These are phyloP conservation scores for Pediacus dermestoides DNA, from an alignment of 2,888 invertebrate species.

Conservation along the genomic window DNA sequence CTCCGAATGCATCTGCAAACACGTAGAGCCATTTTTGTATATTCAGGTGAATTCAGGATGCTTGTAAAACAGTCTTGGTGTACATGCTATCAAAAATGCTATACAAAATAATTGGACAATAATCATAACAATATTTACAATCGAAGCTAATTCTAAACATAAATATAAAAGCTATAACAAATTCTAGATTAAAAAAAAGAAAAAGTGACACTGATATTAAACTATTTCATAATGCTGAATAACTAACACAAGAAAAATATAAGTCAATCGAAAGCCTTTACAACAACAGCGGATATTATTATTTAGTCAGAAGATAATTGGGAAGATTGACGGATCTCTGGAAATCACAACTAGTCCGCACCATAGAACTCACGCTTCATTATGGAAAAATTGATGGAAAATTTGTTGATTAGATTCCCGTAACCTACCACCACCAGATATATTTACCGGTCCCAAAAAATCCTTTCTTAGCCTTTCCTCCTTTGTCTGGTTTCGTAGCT, in stretches of 20 bases:
- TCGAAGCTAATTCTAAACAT: slow-evolving; percentile 18
- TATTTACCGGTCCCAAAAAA: slow-evolving; percentile 81
- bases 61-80: too few relatives aligned
- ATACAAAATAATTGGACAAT: slow-evolving; percentile 22
- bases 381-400: slow-evolving; percentile 41
- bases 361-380: slow-evolving; percentile 43
- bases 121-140: slow-evolving; percentile 31
- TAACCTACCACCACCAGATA: slow-evolving; percentile 73
- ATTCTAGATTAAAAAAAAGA: slow-evolving; percentile 8
- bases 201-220: slow-evolving; percentile 16
- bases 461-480: slow-evolving; percentile 71
- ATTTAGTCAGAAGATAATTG: slow-evolving; percentile 14
- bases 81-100: slow-evolving; percentile 30
- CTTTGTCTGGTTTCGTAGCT: slow-evolving; percentile 53
- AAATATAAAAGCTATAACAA: slow-evolving; percentile 23
- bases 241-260: slow-evolving; percentile 25
- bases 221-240: slow-evolving; percentile 17
- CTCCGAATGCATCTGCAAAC: slow-evolving; percentile 38
- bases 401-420: slow-evolving; percentile 36
- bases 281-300: slow-evolving; percentile 30
- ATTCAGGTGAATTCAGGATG: slow-evolving; percentile 31
- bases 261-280: slow-evolving; percentile 37
- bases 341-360: slow-evolving; percentile 32
- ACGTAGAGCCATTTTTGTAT: slow-evolving; percentile 41
- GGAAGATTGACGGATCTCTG: slow-evolving; percentile 22